Evolutionary conservation across 1,140 invertebrate species (phyloP), one percentile per base, ranked within the genome.

Genomic region (Muscidifurax raptorellus): DNA sequence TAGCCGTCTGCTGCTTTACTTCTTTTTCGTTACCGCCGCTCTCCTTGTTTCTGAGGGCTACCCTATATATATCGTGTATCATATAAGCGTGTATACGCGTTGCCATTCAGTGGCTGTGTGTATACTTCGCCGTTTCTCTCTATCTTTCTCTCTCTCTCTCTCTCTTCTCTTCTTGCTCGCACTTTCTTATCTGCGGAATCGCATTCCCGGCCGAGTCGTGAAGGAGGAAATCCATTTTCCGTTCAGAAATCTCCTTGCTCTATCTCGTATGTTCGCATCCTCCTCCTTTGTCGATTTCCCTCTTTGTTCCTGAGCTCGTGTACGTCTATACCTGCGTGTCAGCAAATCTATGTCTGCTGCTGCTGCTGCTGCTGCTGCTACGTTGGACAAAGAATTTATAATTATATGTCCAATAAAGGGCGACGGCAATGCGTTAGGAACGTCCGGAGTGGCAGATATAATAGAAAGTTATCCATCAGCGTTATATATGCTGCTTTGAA

Each of bases 191-290:
- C 52, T 9, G 3, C 18, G 22, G 36, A 80, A 13, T 67, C 22
- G 52, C 64, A 22, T 44, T 30, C 64, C 44, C 27, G 44, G 18
- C 52, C 25, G 27, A 77, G 27, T 67, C 40, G 79, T 28, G 18
- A 40, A 80, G 69, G 52, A 67, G 79, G 69, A 71, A 80, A 80
- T 80, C 79, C 40, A 80, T 71, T 80, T 80, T 69, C 78, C 12
- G n/a, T 27, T 22, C 40, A 69, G 40, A 80, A 80, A 69, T 40
- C 27, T 47, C 30, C 30, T 28, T 15, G 40, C n/a, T 72, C 25
- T 18, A 25, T 27, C 27, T 30, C 79, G n/a, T 64, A 18, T 18
- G 47, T 32, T 69, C 64, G 9, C 30, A 9, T n/a, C 13, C 66
- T 75, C 13, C 36, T 40, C 32, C 36, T 59, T 78, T 69, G 78